These are phyloP conservation scores for Agrotis clavis DNA, from an alignment of 2,888 invertebrate species.

Conservation along the genomic window DNA sequence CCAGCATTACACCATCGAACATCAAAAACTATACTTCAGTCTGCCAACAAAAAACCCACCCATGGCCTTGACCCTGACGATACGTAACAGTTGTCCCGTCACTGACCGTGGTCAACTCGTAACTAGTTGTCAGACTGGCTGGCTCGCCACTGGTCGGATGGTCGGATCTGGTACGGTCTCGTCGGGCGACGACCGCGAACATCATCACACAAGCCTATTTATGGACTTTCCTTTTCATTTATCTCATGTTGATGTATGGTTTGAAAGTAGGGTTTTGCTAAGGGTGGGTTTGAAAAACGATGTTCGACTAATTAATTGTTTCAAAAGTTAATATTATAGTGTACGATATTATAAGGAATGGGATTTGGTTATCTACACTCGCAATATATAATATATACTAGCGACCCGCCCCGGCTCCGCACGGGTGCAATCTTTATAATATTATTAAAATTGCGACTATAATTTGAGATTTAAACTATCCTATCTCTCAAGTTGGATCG, in stretches of 20 bases:
- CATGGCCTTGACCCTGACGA: conserved; percentile 55
- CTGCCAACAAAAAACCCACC: conserved; percentile 13
- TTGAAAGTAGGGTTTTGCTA: not conserved
- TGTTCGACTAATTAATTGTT: too few relatives aligned
- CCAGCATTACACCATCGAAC: not conserved
- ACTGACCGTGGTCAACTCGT: conserved; percentile 74
- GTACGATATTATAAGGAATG: too few relatives aligned
- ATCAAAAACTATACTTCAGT: conserved; percentile 18
- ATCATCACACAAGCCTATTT: conserved; percentile 10
- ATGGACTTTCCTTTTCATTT: conserved; percentile 66
- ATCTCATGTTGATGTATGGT: conserved; percentile 3
- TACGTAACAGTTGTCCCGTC: conserved; percentile 62
- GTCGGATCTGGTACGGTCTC: conserved; percentile 58
- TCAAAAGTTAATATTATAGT: too few relatives aligned
- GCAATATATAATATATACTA: too few relatives aligned
- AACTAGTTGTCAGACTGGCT: conserved; percentile 73
- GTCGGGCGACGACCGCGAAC: conserved; percentile 66
- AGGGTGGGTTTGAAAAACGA: not conserved
- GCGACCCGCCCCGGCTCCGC: too few relatives aligned
- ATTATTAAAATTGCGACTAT: too few relatives aligned
- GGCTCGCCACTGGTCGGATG: conserved; percentile 67
- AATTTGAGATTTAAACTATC: too few relatives aligned
- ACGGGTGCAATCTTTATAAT: too few relatives aligned
- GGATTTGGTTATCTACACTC: too few relatives aligned
- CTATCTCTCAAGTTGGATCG: too few relatives aligned